phyloP scores from a whole-genome alignment of 2,797 vertebrate genomes.

The Gadopsis bispinosus region DNA sequence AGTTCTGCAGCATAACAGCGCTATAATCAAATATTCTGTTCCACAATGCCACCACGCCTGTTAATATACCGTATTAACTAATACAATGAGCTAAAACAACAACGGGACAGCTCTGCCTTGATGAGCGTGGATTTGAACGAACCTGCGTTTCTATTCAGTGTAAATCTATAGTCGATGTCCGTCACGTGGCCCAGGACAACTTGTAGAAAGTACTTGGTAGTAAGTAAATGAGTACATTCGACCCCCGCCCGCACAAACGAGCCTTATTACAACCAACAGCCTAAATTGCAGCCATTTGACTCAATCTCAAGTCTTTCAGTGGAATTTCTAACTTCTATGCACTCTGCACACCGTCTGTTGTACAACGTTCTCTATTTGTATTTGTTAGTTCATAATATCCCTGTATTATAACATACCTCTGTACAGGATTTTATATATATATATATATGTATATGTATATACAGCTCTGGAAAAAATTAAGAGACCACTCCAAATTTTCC shows the following conservation, averaged over 20 bases:
- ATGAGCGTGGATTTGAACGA: background rate
- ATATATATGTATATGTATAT: no score
- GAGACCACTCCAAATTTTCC: no score
- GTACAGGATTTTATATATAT: background rate
- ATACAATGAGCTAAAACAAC: background rate
- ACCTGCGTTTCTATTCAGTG: constrained; percentile 29
- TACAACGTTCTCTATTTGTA: background rate
- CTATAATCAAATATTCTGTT: accelerated
- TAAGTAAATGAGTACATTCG: no score
- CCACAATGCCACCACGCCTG: accelerated
- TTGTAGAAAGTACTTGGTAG: background rate
- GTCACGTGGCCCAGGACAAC: constrained; percentile 67
- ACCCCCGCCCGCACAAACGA: no score
- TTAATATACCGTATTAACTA: background rate
- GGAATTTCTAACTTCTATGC: background rate
- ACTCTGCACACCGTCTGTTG: background rate
- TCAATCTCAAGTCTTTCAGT: no score
- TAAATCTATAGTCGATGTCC: constrained; percentile 46
- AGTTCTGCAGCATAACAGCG: accelerated
- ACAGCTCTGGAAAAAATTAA: no score
- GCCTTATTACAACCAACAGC: background rate
- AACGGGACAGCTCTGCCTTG: accelerated
- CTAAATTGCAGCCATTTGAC: background rate
- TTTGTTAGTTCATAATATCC: background rate
- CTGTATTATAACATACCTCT: background rate